Conservation (phyloP, 2,888 invertebrate genomes). For the Chromoteleia sp. region DNA sequence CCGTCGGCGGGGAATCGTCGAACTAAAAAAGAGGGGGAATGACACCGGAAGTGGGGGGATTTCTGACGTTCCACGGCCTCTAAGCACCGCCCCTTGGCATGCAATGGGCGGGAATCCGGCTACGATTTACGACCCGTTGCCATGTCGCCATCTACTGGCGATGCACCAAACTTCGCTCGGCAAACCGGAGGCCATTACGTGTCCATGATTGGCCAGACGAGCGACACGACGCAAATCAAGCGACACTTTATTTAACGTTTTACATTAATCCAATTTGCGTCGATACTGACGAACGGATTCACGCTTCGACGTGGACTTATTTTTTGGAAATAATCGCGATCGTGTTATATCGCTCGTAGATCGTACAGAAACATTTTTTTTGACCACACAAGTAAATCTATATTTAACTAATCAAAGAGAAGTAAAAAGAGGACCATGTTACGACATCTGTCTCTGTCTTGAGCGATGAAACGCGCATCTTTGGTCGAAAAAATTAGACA, state of each 20-base stretch:
- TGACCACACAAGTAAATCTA: constrained; percentile 82
- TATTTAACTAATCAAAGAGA: constrained; percentile 72
- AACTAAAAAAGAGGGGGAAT: constrained; percentile 67
- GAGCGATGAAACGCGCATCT: background rate
- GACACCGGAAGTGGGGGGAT: constrained; percentile 57
- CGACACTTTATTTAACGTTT: constrained; percentile 76
- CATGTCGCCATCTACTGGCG: constrained; percentile 86
- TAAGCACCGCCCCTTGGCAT: constrained; percentile 86
- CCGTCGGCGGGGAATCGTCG: constrained; percentile 72
- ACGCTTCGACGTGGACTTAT: constrained; percentile 11
- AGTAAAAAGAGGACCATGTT: constrained; percentile 36
- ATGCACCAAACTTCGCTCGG: constrained; percentile 79
- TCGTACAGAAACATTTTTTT: background rate
- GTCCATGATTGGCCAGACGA: constrained; percentile 86
- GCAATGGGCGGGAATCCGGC: constrained; percentile 87
- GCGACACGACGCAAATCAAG: constrained; percentile 82
- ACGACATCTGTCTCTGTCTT: constrained; percentile 5
- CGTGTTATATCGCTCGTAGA: background rate
- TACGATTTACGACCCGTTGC: constrained; percentile 82
- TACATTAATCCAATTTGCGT: constrained; percentile 66
- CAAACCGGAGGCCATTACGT: constrained; percentile 87
- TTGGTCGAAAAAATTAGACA: background rate
- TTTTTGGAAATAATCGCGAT: constrained; percentile 22
- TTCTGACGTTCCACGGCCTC: constrained; percentile 84
- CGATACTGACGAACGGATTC: constrained; percentile 39